Conservation (phyloP, 2,888 invertebrate species). For the Scaptomyza cyrtandrae region DNA sequence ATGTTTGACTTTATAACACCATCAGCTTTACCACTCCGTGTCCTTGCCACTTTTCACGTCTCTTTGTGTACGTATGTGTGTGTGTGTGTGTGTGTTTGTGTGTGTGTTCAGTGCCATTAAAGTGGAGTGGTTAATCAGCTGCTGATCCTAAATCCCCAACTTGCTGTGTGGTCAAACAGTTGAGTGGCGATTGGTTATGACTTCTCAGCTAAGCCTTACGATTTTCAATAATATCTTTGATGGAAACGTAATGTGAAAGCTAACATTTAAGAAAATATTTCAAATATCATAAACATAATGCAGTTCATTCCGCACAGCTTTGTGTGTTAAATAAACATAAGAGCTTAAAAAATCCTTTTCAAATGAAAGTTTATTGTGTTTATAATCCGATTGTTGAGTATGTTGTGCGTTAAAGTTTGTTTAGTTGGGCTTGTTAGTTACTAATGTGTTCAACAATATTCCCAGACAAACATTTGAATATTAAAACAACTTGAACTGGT, state of each 20-base stretch:
- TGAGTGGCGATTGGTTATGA: background rate
- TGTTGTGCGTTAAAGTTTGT: background rate
- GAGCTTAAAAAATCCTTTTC: too few relatives aligned
- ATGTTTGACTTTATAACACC: slow-evolving; percentile 25
- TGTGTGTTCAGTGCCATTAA: background rate
- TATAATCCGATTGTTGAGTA: background rate
- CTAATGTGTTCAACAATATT: background rate
- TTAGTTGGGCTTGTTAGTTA: background rate
- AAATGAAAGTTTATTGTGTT: background rate
- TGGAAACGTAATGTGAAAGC: background rate
- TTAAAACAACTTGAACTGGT: too few relatives aligned
- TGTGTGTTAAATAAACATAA: too few relatives aligned
- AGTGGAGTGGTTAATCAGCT: background rate
- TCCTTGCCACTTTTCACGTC: background rate
- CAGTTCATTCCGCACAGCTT: too few relatives aligned
- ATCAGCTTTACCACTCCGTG: background rate
- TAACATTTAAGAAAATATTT: too few relatives aligned
- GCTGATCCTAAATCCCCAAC: background rate
- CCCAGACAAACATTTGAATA: background rate
- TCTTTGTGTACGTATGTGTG: background rate
- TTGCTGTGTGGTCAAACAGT: background rate
- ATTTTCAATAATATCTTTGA: background rate
- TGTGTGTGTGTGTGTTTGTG: background rate
- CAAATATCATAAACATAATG: too few relatives aligned
- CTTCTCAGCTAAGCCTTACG: background rate